Conservation (phyloP, 2,888 invertebrate species). For the Arctia plantaginis region DNA sequence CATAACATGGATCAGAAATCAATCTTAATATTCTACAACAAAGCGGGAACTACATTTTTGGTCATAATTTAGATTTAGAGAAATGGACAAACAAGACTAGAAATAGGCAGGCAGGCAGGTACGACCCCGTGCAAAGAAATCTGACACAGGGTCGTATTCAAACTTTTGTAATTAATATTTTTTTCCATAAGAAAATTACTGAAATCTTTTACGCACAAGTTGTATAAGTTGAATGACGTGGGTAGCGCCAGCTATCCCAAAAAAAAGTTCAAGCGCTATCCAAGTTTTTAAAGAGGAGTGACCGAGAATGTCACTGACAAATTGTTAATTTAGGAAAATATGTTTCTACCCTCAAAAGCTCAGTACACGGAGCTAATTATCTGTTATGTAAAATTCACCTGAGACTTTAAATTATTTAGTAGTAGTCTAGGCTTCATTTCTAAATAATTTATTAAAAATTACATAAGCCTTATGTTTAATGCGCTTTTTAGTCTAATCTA, state of each 20-base stretch:
- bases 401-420: neutral
- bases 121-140: constrained; percentile 5
- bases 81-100: neutral
- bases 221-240: constrained; percentile 52
- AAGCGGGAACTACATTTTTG: neutral
- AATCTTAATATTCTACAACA: neutral
- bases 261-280: constrained; percentile 53
- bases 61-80: neutral
- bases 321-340: constrained; percentile 47
- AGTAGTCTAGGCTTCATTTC: neutral
- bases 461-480: neutral
- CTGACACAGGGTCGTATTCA: constrained; percentile 46
- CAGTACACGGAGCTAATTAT: constrained; percentile 1
- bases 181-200: constrained; percentile 60
- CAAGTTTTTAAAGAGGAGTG: constrained; percentile 53
- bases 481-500: neutral
- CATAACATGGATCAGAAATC: neutral
- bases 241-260: constrained; percentile 51
- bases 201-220: constrained; percentile 55
- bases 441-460: neutral
- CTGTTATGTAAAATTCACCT: constrained; percentile 6
- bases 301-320: constrained; percentile 55
- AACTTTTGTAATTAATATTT: constrained; percentile 67
- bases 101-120: neutral
- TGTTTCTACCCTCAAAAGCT: constrained; percentile 5